A percentile compares a stretch with the other conserved stretches of the same genome.
Conservation (phyloP, 2,113 vertebrate species). For the Naja naja region DNA sequence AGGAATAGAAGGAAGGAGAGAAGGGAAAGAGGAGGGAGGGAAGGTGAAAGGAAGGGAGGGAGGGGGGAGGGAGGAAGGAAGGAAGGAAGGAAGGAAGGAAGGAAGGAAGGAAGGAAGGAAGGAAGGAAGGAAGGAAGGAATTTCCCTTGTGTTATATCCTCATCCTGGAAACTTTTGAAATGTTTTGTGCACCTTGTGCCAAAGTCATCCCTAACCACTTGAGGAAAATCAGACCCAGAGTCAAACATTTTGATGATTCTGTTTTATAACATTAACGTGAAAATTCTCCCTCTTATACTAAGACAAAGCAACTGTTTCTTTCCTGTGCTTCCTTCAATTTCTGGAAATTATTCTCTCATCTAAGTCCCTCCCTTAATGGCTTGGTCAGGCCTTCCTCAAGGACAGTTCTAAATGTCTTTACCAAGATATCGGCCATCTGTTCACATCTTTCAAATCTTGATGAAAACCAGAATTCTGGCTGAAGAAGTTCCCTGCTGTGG, state of each 20-base stretch:
- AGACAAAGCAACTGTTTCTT: not conserved
- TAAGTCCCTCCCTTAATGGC: not conserved
- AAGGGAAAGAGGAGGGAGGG: too few species aligned
- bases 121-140: not conserved
- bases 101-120: too few species aligned
- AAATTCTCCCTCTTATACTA: too few species aligned
- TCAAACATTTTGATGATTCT: not conserved
- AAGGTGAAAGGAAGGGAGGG: too few species aligned
- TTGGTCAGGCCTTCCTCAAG: not conserved
- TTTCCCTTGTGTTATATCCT: not conserved
- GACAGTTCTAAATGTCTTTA: not conserved
- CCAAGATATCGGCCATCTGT: not conserved
- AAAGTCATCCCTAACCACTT: not conserved
- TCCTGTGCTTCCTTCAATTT: not conserved
- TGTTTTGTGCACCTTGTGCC: not conserved
- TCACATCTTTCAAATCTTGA: not conserved
- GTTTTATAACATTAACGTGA: not conserved
- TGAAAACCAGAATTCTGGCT: not conserved
- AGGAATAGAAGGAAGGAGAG: too few species aligned
- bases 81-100: too few species aligned
- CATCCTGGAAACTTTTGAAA: not conserved
- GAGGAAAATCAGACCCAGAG: not conserved
- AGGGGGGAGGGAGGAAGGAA: too few species aligned
- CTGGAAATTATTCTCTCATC: not conserved
- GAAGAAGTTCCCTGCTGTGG: not conserved